phyloP scores from a whole-genome alignment of 2,888 invertebrate genomes.

The Drosophila greeni region DNA sequence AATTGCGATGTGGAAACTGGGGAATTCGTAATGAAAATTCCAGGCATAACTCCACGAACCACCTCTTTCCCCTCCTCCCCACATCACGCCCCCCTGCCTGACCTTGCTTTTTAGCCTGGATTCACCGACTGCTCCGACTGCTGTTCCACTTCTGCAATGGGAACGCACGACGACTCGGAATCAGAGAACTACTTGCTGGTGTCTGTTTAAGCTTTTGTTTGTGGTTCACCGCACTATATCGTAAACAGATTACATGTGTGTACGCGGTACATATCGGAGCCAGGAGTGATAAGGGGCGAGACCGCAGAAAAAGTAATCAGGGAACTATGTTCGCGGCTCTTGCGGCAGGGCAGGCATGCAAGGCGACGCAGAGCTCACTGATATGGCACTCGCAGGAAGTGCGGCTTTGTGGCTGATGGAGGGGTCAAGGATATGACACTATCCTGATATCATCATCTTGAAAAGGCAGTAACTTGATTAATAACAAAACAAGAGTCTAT shows the following conservation, averaged over 20 bases:
- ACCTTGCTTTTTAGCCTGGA: conserved; percentile 23
- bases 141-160: conserved; percentile 27
- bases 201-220: conserved; percentile 16
- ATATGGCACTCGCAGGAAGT: conserved; percentile 16
- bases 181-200: background rate
- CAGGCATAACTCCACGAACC: conserved; percentile 16
- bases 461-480: too few species aligned
- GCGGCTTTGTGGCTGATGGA: conserved; percentile 2
- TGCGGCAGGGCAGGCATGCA: conserved; percentile 21
- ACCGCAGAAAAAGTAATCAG: conserved; percentile 15
- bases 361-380: background rate
- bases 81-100: conserved; percentile 12
- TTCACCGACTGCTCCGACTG: conserved; percentile 24
- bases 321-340: conserved; percentile 13
- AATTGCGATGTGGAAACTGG: background rate
- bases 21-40: conserved; percentile 22
- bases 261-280: conserved; percentile 10
- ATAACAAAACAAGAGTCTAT: too few species aligned
- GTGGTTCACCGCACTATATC: conserved; percentile 39
- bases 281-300: conserved; percentile 17
- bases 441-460: background rate
- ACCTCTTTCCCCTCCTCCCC: background rate
- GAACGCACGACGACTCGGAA: conserved; percentile 1
- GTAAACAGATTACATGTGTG: conserved; percentile 4
- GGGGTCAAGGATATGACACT: conserved; percentile 3